phyloP scores from a whole-genome alignment of 2,888 invertebrate genomes.

The Chymomyza caudatula region DNA sequence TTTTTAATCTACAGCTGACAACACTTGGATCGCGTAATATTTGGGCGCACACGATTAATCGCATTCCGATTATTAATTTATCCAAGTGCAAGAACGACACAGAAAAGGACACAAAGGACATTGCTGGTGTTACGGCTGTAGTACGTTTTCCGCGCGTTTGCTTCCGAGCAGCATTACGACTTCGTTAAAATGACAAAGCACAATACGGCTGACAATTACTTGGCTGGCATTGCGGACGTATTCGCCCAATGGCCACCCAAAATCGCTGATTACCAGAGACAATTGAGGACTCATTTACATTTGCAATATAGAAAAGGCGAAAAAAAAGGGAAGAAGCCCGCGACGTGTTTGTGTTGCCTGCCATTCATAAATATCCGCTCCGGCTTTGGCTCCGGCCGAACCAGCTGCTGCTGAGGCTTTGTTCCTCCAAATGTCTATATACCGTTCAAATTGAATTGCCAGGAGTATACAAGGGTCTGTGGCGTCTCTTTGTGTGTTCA shows the following conservation, averaged over 20 bases:
- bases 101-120: slow-evolving; percentile 40
- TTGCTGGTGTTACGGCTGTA: slow-evolving; percentile 7
- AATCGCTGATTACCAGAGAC: slow-evolving; percentile 37
- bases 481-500: background rate
- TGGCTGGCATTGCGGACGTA: slow-evolving; percentile 1
- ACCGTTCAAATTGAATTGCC: slow-evolving; percentile 51
- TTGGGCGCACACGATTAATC: slow-evolving; percentile 13
- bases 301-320: slow-evolving; percentile 28
- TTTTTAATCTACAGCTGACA: background rate
- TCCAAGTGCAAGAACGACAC: slow-evolving; percentile 18
- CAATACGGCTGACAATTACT: slow-evolving; percentile 59
- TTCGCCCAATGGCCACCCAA: background rate
- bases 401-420: slow-evolving; percentile 24
- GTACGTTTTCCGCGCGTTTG: slow-evolving; percentile 50
- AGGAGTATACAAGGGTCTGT: slow-evolving; percentile 36
- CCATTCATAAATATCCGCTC: slow-evolving; percentile 18
- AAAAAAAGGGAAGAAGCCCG: slow-evolving; percentile 15
- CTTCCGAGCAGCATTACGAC: slow-evolving; percentile 34
- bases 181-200: slow-evolving; percentile 62
- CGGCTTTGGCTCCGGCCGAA: background rate
- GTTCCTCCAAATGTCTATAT: slow-evolving; percentile 46
- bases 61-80: slow-evolving; percentile 44
- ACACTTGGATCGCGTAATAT: background rate
- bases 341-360: slow-evolving; percentile 27
- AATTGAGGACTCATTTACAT: slow-evolving; percentile 59